These are phyloP conservation scores for Ladona fulva DNA, from an alignment of 1,140 invertebrate species.

Conservation along the genomic window DNA sequence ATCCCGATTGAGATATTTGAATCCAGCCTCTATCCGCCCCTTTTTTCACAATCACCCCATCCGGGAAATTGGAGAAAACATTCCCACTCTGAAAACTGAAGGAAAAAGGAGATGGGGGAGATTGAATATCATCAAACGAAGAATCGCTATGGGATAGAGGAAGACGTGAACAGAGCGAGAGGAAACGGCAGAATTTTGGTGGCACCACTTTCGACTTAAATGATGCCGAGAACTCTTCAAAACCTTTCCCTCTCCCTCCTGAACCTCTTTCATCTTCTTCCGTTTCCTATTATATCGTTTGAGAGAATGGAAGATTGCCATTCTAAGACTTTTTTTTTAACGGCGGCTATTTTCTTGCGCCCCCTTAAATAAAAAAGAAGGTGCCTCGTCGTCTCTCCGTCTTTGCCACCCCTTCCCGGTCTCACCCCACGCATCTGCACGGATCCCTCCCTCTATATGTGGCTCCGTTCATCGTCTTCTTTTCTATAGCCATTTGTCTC, in stretches of 20 bases:
- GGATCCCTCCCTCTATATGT: not conserved
- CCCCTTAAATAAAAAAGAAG: not conserved
- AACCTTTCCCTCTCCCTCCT: not conserved
- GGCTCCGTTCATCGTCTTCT: not conserved
- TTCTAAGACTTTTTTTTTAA: conserved; percentile 1
- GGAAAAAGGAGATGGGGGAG: not conserved
- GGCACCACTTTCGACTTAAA: not conserved
- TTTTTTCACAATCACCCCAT: not conserved
- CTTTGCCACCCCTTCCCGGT: not conserved
- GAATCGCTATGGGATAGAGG: not conserved
- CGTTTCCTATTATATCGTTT: conserved; percentile 7
- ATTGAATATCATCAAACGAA: conserved; percentile 8
- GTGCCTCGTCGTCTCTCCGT: not conserved
- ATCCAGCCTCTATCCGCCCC: not conserved
- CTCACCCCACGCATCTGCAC: not conserved
- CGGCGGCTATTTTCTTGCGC: not conserved
- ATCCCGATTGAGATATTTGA: conserved; percentile 9
- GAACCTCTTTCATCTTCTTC: not conserved
- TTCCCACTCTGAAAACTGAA: not conserved
- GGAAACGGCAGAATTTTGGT: not conserved
- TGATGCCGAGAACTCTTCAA: conserved; percentile 8
- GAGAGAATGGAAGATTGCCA: not conserved
- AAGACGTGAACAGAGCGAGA: not conserved
- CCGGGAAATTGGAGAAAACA: not conserved
- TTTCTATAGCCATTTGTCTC: not conserved